Percentiles rank a stretch among this genome's conserved stretches.
These are phyloP conservation scores for Oligia latruncula DNA, from an alignment of 2,888 invertebrate genomes.

Conservation along the genomic window DNA sequence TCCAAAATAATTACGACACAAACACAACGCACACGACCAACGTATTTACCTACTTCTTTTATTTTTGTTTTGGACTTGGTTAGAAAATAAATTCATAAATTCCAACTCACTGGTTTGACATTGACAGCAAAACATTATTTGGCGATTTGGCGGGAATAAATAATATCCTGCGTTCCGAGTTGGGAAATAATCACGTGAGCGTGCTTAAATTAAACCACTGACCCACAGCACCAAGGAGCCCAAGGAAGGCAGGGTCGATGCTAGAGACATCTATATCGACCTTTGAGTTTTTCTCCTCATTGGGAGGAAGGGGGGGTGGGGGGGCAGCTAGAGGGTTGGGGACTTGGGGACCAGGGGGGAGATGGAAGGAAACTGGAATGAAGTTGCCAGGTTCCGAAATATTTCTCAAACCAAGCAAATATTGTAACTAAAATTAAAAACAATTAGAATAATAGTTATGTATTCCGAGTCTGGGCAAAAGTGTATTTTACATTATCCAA, in stretches of 20 bases:
- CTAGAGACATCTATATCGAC: too few relatives aligned
- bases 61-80: neutral
- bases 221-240: too few relatives aligned
- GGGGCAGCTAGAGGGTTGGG: neutral
- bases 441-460: neutral
- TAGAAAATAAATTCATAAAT: neutral
- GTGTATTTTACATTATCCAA: neutral
- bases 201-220: too few relatives aligned
- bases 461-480: neutral
- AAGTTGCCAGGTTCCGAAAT: neutral
- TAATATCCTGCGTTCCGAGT: too few relatives aligned
- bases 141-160: slow-evolving; percentile 30
- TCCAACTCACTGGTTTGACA: slow-evolving; percentile 24
- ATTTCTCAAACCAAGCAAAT: neutral
- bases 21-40: neutral
- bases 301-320: too few relatives aligned
- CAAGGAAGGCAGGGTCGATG: too few relatives aligned
- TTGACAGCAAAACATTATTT: slow-evolving; percentile 27
- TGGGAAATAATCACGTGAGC: too few relatives aligned
- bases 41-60: neutral
- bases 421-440: too few relatives aligned
- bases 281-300: too few relatives aligned
- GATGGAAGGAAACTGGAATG: neutral
- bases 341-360: neutral
- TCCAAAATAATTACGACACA: slow-evolving; percentile 1